phyloP scores from a whole-genome alignment of 2,888 invertebrate genomes.

The Zhuqinia jingwanae region DNA sequence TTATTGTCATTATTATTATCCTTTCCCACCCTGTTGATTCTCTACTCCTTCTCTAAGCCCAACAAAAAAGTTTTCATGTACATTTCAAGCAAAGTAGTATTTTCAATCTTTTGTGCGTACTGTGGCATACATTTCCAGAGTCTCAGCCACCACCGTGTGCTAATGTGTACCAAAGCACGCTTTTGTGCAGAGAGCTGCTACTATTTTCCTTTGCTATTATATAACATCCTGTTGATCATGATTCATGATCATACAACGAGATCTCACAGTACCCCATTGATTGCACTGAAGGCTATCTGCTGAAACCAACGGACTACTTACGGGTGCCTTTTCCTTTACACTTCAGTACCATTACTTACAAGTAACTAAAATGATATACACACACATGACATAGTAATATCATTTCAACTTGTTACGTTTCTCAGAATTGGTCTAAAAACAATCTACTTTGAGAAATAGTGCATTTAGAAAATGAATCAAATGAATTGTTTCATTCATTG shows the following conservation, averaged over 20 bases:
- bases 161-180: too few relatives aligned
- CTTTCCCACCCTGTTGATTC: constrained; percentile 53
- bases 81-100: too few relatives aligned
- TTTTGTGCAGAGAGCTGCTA: too few relatives aligned
- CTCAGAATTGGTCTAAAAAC: neutral
- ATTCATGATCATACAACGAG: too few relatives aligned
- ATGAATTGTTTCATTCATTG: neutral
- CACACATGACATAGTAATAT: too few relatives aligned
- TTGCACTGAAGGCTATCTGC: neutral
- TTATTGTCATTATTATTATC: neutral
- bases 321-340: neutral
- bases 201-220: neutral
- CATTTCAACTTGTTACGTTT: neutral
- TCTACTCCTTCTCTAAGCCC: too few relatives aligned
- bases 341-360: neutral
- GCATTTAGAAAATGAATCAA: neutral
- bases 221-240: constrained; percentile 56
- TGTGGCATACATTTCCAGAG: too few relatives aligned
- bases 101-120: too few relatives aligned
- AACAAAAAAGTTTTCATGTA: too few relatives aligned
- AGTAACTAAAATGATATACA: neutral
- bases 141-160: too few relatives aligned
- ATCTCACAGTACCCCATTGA: constrained; percentile 13
- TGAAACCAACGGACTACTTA: neutral
- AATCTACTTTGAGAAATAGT: neutral